Percentiles rank a stretch among this genome's conserved stretches.
These are phyloP conservation scores for Terebella lapidaria DNA, from an alignment of 2,888 invertebrate species.

Conservation along the genomic window DNA sequence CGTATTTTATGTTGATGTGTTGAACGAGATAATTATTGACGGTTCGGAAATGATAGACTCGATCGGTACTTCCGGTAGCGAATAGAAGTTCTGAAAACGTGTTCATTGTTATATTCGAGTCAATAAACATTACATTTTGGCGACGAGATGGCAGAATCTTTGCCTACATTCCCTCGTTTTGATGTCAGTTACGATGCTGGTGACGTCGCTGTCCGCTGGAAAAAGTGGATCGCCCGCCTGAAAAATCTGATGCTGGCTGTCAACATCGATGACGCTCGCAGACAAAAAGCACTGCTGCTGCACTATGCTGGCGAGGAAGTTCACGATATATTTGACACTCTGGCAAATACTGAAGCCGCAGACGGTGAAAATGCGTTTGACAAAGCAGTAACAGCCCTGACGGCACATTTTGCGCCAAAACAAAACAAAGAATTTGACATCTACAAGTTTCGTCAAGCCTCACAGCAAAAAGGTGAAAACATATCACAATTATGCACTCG, in stretches of 20 bases:
- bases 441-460: constrained; percentile 7
- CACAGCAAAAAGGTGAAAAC: constrained; percentile 4
- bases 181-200: neutral
- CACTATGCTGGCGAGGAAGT: constrained; percentile 17
- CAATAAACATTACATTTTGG: too few relatives aligned
- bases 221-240: neutral
- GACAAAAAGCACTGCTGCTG: constrained; percentile 18
- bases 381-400: constrained; percentile 4
- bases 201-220: neutral
- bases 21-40: too few relatives aligned
- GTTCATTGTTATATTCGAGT: too few relatives aligned
- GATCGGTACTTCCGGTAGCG: too few relatives aligned
- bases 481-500: neutral
- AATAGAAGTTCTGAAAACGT: too few relatives aligned
- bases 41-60: too few relatives aligned
- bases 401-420: constrained; percentile 8
- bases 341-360: neutral
- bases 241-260: neutral
- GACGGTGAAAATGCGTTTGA: constrained; percentile 5
- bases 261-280: constrained; percentile 1
- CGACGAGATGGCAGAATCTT: neutral
- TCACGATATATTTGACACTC: constrained; percentile 14
- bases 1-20: too few relatives aligned
- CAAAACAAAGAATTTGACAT: constrained; percentile 6
- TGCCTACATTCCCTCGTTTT: constrained; percentile 6